Conservation (phyloP, 2,888 invertebrate species). For the Oligia latruncula region DNA sequence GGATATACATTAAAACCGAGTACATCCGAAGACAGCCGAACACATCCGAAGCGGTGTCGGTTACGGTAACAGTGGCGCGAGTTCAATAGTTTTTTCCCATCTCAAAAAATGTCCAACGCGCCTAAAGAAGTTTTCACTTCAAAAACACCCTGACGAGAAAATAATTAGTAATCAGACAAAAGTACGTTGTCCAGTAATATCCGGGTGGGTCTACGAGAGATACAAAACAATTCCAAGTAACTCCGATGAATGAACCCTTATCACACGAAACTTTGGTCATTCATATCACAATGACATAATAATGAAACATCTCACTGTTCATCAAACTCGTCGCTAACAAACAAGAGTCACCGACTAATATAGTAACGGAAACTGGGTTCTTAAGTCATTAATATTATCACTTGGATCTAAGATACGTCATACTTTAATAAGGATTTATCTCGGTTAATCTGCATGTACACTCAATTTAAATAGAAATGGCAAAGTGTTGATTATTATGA, state of each 20-base stretch:
- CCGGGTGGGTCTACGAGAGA: not conserved
- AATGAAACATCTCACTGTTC: constrained; percentile 21
- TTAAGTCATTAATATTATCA: constrained; percentile 54
- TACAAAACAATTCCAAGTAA: constrained; percentile 28
- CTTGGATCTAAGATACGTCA: constrained; percentile 40
- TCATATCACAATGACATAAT: constrained; percentile 35
- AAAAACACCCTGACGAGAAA: not conserved
- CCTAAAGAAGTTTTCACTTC: too few species aligned
- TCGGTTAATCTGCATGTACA: constrained; percentile 34
- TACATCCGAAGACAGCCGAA: too few species aligned
- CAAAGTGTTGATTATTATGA: not conserved
- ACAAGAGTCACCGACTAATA: constrained; percentile 27
- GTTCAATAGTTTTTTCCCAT: too few species aligned
- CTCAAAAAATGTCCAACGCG: too few species aligned
- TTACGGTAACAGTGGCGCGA: too few species aligned
- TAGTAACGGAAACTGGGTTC: constrained; percentile 48
- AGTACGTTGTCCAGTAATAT: not conserved
- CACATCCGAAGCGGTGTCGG: too few species aligned
- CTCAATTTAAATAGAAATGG: constrained; percentile 1
- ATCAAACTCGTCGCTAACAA: constrained; percentile 6
- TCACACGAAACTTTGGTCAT: constrained; percentile 38
- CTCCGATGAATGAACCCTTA: constrained; percentile 42
- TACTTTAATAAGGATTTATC: constrained; percentile 39
- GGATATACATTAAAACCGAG: too few species aligned
- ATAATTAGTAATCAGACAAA: not conserved